Evolutionary conservation across 1,140 invertebrate genomes (phyloP).

Genomic region (Microplitis mediator): DNA sequence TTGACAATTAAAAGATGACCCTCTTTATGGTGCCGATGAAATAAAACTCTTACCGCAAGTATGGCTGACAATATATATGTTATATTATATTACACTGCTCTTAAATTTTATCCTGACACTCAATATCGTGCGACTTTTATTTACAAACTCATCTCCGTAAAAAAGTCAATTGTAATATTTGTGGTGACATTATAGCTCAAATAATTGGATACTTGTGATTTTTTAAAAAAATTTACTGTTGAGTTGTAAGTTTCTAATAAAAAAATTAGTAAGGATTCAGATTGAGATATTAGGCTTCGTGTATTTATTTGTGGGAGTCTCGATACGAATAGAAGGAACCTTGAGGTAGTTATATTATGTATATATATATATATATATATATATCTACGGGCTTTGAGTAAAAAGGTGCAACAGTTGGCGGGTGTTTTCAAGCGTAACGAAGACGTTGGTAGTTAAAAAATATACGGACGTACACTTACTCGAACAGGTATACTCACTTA

Average conservation of each 20-base stretch:
- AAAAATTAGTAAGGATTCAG: conserved; percentile 2
- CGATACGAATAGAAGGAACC: not conserved
- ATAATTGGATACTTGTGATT: not conserved
- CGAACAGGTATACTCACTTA: conserved; percentile 37
- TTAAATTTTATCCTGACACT: conserved; percentile 31
- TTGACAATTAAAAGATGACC: not conserved
- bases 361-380: not conserved
- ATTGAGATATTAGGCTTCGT: not conserved
- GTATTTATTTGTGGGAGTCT: not conserved
- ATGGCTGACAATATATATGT: not conserved
- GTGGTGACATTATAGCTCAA: no score
- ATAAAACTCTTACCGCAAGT: not conserved
- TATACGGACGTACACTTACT: conserved; percentile 38
- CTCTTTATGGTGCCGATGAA: not conserved
- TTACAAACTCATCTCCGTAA: not conserved
- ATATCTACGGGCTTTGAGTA: not conserved
- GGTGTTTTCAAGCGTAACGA: conserved; percentile 42
- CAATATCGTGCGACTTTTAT: conserved; percentile 51
- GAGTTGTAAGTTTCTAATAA: no score
- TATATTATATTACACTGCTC: not conserved
- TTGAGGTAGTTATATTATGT: not conserved
- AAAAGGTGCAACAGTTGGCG: conserved; percentile 50
- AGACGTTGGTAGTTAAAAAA: conserved; percentile 38
- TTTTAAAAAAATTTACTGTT: no score
- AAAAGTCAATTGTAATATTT: no score